Conservation (phyloP, 1,140 invertebrate species). For the Campoletis sonorensis region DNA sequence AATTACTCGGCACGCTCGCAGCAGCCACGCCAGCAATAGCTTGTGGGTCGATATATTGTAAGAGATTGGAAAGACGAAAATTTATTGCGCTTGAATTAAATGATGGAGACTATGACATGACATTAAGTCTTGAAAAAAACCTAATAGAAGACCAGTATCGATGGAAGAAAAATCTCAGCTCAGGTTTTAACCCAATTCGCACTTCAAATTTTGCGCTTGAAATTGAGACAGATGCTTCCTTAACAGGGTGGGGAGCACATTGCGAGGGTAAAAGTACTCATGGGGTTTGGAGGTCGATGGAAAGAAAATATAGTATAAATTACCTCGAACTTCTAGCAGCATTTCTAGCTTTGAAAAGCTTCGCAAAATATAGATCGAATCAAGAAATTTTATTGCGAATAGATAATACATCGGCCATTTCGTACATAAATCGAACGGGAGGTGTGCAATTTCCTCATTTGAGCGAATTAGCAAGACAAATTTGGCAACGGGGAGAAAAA, state of each 20-base stretch:
- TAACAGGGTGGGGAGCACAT: constrained; percentile 18
- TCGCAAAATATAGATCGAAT: constrained; percentile 5
- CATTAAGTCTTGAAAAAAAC: neutral
- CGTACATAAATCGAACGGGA: constrained; percentile 12
- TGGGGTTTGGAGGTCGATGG: constrained; percentile 11
- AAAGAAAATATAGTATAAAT: constrained; percentile 33
- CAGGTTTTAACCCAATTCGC: constrained; percentile 14
- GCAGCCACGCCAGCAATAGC: constrained; percentile 1
- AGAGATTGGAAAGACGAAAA: constrained; percentile 28
- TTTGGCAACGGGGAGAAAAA: constrained; percentile 20
- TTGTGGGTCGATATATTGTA: constrained; percentile 18
- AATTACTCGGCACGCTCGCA: neutral
- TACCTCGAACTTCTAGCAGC: constrained; percentile 24
- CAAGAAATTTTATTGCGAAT: constrained; percentile 21
- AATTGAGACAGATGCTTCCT: constrained; percentile 20
- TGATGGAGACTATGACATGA: neutral
- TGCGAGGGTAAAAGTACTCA: constrained; percentile 15
- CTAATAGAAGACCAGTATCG: constrained; percentile 7
- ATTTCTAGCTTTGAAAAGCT: constrained; percentile 18
- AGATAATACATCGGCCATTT: constrained; percentile 18
- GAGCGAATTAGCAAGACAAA: constrained; percentile 26
- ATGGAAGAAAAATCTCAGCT: neutral
- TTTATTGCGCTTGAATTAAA: constrained; percentile 9
- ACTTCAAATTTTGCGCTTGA: neutral
- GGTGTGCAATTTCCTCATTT: constrained; percentile 17